phyloP scores from a whole-genome alignment of 2,888 invertebrate genomes.

The Sepioteuthis lessoniana region DNA sequence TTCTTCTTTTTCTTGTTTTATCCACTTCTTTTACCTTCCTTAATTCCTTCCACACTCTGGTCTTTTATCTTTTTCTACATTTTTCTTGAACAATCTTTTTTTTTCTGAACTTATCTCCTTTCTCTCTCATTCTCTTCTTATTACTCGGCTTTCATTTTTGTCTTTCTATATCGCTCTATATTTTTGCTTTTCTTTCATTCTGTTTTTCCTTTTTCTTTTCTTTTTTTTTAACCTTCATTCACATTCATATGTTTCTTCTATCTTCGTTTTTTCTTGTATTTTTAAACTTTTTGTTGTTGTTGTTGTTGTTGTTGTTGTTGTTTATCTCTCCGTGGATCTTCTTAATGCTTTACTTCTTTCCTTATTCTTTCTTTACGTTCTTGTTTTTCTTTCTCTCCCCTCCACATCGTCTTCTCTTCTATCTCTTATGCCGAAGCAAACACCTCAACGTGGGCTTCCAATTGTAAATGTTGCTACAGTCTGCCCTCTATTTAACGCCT shows the following conservation, averaged over 20 bases:
- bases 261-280: not conserved
- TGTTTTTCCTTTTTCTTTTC: not conserved
- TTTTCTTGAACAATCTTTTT: not conserved
- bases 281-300: not conserved
- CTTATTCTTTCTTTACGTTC: not conserved
- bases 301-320: too few species aligned
- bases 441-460: not conserved
- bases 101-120: not conserved
- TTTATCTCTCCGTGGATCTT: not conserved
- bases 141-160: not conserved
- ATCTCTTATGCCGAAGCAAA: not conserved
- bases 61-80: not conserved
- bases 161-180: not conserved
- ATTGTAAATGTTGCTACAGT: constrained; percentile 14
- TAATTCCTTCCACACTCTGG: not conserved
- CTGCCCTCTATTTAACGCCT: constrained; percentile 6
- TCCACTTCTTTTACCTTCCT: not conserved
- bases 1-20: not conserved
- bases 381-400: not conserved
- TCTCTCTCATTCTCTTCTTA: not conserved
- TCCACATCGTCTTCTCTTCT: not conserved
- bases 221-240: not conserved
- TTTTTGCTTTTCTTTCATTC: not conserved
- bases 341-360: too few species aligned
- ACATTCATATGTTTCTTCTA: not conserved